These are phyloP conservation scores for Lochmaea capreae DNA, from an alignment of 2,888 invertebrate genomes.

Conservation along the genomic window DNA sequence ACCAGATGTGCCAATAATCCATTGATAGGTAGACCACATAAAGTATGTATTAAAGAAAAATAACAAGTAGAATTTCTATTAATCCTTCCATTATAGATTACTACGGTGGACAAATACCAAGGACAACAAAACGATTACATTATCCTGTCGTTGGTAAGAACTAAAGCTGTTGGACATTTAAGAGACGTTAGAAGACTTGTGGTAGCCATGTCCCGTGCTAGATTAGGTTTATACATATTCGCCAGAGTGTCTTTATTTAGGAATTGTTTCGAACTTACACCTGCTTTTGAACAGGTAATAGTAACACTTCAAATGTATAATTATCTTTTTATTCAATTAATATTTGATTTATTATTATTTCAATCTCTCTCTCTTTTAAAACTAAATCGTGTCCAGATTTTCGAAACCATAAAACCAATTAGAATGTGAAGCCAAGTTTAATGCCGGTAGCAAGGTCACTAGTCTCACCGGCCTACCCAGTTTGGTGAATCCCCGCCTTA, in stretches of 20 bases:
- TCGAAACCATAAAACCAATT: too few relatives aligned
- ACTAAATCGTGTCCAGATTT: too few relatives aligned
- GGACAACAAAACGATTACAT: constrained; percentile 99
- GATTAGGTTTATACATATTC: constrained; percentile 96
- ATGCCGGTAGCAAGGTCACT: too few relatives aligned
- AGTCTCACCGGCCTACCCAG: too few relatives aligned
- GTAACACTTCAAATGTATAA: not conserved
- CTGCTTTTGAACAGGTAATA: constrained; percentile 89
- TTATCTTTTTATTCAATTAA: too few relatives aligned
- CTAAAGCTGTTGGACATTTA: constrained; percentile 97
- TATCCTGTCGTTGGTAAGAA: constrained; percentile 93
- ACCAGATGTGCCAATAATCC: constrained; percentile 94
- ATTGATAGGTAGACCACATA: constrained; percentile 91
- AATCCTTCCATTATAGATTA: constrained; percentile 69
- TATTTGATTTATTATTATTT: too few relatives aligned
- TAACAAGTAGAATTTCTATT: not conserved
- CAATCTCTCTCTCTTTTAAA: too few relatives aligned
- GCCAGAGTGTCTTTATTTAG: constrained; percentile 92
- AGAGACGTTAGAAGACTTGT: constrained; percentile 95
- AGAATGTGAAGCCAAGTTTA: too few relatives aligned
- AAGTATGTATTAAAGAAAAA: constrained; percentile 69
- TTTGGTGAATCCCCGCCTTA: not conserved
- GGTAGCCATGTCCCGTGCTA: constrained; percentile 97
- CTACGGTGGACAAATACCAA: constrained; percentile 99
- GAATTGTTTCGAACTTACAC: constrained; percentile 96